Evolutionary conservation across 1,140 invertebrate genomes (phyloP), one percentile per base, ranked within the genome.

Genomic region (Venturia canescens): DNA sequence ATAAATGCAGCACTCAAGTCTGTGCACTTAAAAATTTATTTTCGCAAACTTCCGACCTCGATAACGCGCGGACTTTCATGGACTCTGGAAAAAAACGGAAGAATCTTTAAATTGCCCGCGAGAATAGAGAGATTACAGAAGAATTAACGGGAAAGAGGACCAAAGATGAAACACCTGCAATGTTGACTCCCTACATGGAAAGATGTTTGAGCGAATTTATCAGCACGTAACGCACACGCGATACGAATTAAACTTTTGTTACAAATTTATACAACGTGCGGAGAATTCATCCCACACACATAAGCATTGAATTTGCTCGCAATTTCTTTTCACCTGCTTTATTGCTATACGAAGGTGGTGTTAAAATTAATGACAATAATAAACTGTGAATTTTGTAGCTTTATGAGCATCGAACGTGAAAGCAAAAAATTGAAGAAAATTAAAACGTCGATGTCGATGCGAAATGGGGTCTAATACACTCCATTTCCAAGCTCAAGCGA

Each of bases 151-250:
- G 29, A 38, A 27, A 26, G 0, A 27, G 48, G n/a, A 53, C 9
- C 27, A 74, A 74, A 53, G 15, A 21, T 34, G 18, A 31, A 60
- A 21, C 21, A 29, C 3, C 7, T 11, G 29, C 18, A 66, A 29
- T 66, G 66, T 31, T 26, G 29, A 74, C 21, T 74, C 23, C 23
- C 57, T n/a, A n/a, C n/a, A n/a, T 57, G 66, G 75, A 31, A 77
- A 66, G 44, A 66, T n/a, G 48, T 66, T 77, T 38, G 16, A 67
- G 63, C 63, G 66, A 81, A 85, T 87, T 89, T 87, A 89, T 88
- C 88, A 85, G 86, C 85, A 86, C 88, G 88, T n/a, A 76, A 60
- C 76, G 85, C 86, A 86, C 88, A 86, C 88, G 88, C 88, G 88
- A 89, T 87, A 86, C 83, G 34, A 23, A n/a, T 23, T 60, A 50